Evolutionary conservation across 2,888 invertebrate genomes (phyloP).

Genomic region (Operophtera brumata): DNA sequence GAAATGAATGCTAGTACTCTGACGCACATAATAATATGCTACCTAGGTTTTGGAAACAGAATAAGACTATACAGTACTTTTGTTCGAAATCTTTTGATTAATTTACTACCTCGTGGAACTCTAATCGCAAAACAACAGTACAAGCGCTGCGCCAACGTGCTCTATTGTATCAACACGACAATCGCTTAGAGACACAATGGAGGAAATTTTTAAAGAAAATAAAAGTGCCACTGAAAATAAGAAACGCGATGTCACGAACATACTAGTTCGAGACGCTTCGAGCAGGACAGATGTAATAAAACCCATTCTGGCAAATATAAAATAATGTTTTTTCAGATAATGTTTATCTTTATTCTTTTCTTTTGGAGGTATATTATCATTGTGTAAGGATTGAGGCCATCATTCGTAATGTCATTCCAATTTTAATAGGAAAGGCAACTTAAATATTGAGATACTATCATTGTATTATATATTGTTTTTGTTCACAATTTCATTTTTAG

Average conservation of each 20-base stretch:
- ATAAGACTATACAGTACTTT: too few species aligned
- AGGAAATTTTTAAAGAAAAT: constrained; percentile 52
- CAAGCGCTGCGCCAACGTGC: constrained; percentile 23
- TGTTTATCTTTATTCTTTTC: constrained; percentile 15
- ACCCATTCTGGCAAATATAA: constrained; percentile 26
- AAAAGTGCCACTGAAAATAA: constrained; percentile 48
- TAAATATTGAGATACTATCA: too few species aligned
- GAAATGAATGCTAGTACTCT: background rate
- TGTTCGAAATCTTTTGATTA: background rate
- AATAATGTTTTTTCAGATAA: constrained; percentile 12
- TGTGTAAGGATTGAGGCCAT: background rate
- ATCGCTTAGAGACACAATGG: constrained; percentile 44
- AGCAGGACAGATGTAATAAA: constrained; percentile 21
- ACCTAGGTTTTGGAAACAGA: background rate
- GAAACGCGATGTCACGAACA: constrained; percentile 51
- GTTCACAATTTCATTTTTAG: too few species aligned
- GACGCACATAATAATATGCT: background rate
- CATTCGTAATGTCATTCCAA: too few species aligned
- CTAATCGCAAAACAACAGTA: constrained; percentile 6
- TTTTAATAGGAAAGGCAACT: too few species aligned
- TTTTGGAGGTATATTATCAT: background rate
- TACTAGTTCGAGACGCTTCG: constrained; percentile 38
- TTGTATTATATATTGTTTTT: too few species aligned
- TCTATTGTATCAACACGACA: constrained; percentile 38
- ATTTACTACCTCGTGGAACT: background rate